phyloP scores from a whole-genome alignment of 23 tunicate species.

The Diplosoma virens region DNA sequence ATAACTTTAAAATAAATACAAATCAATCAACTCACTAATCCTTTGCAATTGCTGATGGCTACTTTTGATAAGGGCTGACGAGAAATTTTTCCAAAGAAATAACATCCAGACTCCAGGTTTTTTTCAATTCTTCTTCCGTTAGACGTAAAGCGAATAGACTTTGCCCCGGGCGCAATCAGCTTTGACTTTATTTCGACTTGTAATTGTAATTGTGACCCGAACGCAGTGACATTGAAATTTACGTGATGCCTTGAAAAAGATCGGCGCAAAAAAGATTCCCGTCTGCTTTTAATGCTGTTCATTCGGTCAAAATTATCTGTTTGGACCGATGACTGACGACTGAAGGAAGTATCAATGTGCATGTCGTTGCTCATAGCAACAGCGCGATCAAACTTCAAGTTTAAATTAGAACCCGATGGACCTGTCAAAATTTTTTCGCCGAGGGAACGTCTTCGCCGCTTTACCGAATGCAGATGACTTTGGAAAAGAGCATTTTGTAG shows the following conservation, averaged over 20 bases:
- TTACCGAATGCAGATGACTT: neutral
- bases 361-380: slow-evolving; percentile 39
- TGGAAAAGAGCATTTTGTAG: slow-evolving; percentile 8
- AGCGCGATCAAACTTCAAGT: neutral
- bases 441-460: slow-evolving; percentile 32
- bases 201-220: slow-evolving; percentile 43
- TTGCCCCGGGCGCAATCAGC: slow-evolving; percentile 65
- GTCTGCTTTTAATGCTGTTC: too few relatives aligned
- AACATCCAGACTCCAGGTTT: slow-evolving; percentile 18
- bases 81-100: slow-evolving; percentile 44
- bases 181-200: slow-evolving; percentile 27
- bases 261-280: neutral
- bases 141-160: slow-evolving; percentile 39
- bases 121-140: slow-evolving; percentile 44
- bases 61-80: slow-evolving; percentile 34
- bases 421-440: neutral
- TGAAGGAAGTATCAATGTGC: neutral
- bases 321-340: neutral
- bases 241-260: neutral
- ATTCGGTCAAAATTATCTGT: neutral
- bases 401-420: neutral
- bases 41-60: slow-evolving; percentile 70
- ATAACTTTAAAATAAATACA: too few relatives aligned
- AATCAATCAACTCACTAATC: slow-evolving; percentile 56
- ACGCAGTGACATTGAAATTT: slow-evolving; percentile 62